Conservation (phyloP, 2,888 invertebrate species). For the Drosophila tripunctata region DNA sequence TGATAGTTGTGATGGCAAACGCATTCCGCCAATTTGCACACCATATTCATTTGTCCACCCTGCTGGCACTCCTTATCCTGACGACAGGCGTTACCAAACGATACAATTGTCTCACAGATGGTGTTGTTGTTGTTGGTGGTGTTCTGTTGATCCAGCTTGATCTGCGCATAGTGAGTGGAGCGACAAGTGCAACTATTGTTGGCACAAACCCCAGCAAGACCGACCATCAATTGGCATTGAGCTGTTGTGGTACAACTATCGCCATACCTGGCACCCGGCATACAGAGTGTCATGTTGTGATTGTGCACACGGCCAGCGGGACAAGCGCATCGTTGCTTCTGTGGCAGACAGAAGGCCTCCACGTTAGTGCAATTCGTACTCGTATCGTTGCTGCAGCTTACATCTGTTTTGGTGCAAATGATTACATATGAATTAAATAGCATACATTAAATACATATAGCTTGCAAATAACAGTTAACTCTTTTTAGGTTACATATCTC, state of each 20-base stretch:
- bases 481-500: too few relatives aligned
- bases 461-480: too few relatives aligned
- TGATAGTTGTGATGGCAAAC: constrained; percentile 21
- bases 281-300: constrained; percentile 47
- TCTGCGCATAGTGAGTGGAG: constrained; percentile 35
- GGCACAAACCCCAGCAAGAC: constrained; percentile 42
- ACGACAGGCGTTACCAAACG: constrained; percentile 51
- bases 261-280: constrained; percentile 19
- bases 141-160: not conserved
- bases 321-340: constrained; percentile 45
- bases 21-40: constrained; percentile 52
- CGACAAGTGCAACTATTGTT: constrained; percentile 47
- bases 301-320: constrained; percentile 28
- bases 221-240: constrained; percentile 63
- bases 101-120: constrained; percentile 33
- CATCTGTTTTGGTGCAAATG: constrained; percentile 47
- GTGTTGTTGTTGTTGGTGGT: constrained; percentile 3
- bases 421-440: too few relatives aligned
- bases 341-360: constrained; percentile 41
- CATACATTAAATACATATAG: too few relatives aligned
- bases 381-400: constrained; percentile 25
- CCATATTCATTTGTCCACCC: constrained; percentile 28
- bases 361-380: constrained; percentile 22
- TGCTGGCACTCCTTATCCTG: constrained; percentile 43
- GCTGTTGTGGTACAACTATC: constrained; percentile 39